These are phyloP conservation scores for Diaperis boleti DNA, from an alignment of 2,888 invertebrate species.

Conservation along the genomic window DNA sequence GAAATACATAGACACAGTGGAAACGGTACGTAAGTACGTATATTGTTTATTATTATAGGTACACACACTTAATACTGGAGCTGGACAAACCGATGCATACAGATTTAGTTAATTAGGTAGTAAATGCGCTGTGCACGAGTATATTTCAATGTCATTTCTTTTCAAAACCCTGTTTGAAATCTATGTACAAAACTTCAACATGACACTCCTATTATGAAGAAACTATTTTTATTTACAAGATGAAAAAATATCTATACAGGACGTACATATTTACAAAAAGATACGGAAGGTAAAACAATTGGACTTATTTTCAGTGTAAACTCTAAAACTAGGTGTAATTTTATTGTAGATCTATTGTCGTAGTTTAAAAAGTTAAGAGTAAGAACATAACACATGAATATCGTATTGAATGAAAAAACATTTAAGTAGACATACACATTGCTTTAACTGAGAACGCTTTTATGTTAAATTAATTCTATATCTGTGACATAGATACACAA, in stretches of 20 bases:
- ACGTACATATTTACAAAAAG: constrained; percentile 5
- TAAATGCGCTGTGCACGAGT: not conserved
- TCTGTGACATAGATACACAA: no score
- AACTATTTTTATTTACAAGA: not conserved
- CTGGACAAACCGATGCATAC: constrained; percentile 34
- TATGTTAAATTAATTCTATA: no score
- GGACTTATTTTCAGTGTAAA: not conserved
- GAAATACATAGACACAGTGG: not conserved
- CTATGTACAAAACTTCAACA: constrained; percentile 1
- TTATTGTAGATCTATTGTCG: constrained; percentile 5
- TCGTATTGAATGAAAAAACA: no score
- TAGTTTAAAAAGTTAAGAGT: not conserved
- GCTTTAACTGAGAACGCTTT: no score
- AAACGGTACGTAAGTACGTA: not conserved
- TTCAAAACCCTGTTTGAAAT: constrained; percentile 33
- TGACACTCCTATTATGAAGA: not conserved
- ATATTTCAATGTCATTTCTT: not conserved
- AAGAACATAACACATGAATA: not conserved
- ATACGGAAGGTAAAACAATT: not conserved
- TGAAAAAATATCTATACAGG: not conserved
- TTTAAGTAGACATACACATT: no score
- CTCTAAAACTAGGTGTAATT: constrained; percentile 2
- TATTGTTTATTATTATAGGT: constrained; percentile 1
- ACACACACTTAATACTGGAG: constrained; percentile 34
- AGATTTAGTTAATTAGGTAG: no score